Conservation (phyloP, 2,113 vertebrate species). For the Gnathonemus echidnorhynchus region DNA sequence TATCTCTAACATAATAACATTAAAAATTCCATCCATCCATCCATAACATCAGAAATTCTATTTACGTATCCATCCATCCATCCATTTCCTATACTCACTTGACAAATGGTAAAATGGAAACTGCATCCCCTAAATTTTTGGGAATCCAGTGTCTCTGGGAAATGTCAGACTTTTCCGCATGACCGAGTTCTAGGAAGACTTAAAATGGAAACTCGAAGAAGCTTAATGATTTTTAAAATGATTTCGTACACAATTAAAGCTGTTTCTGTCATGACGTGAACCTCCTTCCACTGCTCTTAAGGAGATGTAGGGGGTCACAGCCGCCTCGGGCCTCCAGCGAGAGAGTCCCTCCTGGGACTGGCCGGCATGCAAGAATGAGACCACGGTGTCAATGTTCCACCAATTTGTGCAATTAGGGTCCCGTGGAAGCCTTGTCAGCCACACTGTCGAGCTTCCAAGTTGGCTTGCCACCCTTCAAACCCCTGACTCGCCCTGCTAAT, state of each 20-base stretch:
- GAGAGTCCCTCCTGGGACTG: not conserved
- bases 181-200: not conserved
- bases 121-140: not conserved
- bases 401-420: conserved; percentile 39
- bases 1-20: not conserved
- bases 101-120: not conserved
- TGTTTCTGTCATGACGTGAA: not conserved
- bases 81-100: not conserved
- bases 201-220: not conserved
- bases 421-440: conserved; percentile 16
- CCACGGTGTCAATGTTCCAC: conserved; percentile 21
- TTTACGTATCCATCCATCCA: not conserved
- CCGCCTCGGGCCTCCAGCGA: not conserved
- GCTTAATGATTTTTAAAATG: not conserved
- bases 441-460: conserved; percentile 13
- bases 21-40: not conserved
- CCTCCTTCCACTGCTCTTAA: not conserved
- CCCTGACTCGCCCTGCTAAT: conserved; percentile 23
- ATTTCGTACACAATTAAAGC: not conserved
- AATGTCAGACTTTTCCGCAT: not conserved
- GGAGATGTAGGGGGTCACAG: not conserved
- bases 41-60: not conserved
- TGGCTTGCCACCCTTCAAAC: not conserved
- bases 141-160: not conserved
- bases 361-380: conserved; percentile 4